These are phyloP conservation scores for Pithys albifrons DNA, from an alignment of 2,113 vertebrate genomes.

Conservation along the genomic window DNA sequence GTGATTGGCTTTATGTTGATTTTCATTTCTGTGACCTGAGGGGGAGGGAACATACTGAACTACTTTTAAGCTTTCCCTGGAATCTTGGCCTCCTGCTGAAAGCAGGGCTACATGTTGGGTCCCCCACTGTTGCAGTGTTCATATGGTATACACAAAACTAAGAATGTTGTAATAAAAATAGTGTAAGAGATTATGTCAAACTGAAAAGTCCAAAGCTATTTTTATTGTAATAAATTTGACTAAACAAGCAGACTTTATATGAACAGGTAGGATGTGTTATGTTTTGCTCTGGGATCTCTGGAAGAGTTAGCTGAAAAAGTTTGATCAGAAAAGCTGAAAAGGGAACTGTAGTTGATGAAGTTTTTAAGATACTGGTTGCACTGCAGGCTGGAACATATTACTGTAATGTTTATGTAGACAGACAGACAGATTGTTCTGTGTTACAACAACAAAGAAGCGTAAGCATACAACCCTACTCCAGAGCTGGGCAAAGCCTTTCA, in stretches of 20 bases:
- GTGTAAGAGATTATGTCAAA: not conserved
- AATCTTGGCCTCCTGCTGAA: not conserved
- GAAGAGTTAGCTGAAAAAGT: not conserved
- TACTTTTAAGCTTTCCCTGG: not conserved
- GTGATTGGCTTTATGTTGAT: not conserved
- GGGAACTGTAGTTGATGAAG: not conserved
- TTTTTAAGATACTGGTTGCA: not conserved
- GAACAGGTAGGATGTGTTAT: not conserved
- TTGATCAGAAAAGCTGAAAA: not conserved
- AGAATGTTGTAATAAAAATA: not conserved
- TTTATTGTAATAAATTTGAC: not conserved
- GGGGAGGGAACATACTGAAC: not conserved
- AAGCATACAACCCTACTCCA: accelerated
- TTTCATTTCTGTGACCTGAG: constrained; percentile 16
- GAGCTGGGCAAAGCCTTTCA: not conserved
- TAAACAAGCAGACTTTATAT: not conserved
- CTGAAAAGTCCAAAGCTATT: not conserved
- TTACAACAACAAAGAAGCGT: not conserved
- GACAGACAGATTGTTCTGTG: not conserved
- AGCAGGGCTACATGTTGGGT: not conserved
- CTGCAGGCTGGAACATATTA: not conserved
- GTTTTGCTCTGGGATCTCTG: not conserved
- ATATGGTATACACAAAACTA: not conserved
- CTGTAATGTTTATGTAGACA: not conserved
- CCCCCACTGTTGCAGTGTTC: not conserved